These are phyloP conservation scores for Phymastichus coffea DNA, from an alignment of 1,140 invertebrate genomes.

Conservation along the genomic window DNA sequence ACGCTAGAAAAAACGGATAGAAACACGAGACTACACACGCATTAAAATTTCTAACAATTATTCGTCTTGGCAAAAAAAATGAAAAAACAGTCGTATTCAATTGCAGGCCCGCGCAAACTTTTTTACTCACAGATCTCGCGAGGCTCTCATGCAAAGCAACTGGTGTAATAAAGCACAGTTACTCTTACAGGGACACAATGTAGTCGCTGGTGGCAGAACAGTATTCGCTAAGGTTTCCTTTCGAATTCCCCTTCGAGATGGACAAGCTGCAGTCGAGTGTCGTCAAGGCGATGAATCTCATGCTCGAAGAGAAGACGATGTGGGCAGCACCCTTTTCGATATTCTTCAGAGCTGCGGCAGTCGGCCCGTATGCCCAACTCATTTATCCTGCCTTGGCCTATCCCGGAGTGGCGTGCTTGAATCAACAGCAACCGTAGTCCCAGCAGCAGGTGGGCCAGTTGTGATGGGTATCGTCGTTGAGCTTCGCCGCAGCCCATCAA, in stretches of 20 bases:
- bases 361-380: conserved; percentile 58
- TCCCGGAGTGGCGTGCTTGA: conserved; percentile 42
- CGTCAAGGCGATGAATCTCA: conserved; percentile 69
- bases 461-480: conserved; percentile 54
- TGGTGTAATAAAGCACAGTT: too few species aligned
- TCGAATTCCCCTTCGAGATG: conserved; percentile 71
- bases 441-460: conserved; percentile 47
- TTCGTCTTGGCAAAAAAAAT: too few species aligned
- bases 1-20: too few species aligned
- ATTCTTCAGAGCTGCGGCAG: conserved; percentile 64
- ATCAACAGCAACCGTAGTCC: conserved; percentile 37
- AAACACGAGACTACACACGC: too few species aligned
- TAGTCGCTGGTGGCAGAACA: conserved; percentile 79
- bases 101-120: too few species aligned
- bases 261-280: conserved; percentile 61
- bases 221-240: conserved; percentile 70
- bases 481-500: conserved; percentile 52
- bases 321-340: conserved; percentile 69
- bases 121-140: too few species aligned
- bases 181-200: conserved; percentile 74
- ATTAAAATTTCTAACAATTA: too few species aligned
- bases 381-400: conserved; percentile 53
- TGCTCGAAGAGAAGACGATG: conserved; percentile 74
- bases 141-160: too few species aligned
- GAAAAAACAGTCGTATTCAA: too few species aligned